Base-by-base conservation (phyloP, 2,797 vertebrate species). In the Menidia menidia region DNA sequence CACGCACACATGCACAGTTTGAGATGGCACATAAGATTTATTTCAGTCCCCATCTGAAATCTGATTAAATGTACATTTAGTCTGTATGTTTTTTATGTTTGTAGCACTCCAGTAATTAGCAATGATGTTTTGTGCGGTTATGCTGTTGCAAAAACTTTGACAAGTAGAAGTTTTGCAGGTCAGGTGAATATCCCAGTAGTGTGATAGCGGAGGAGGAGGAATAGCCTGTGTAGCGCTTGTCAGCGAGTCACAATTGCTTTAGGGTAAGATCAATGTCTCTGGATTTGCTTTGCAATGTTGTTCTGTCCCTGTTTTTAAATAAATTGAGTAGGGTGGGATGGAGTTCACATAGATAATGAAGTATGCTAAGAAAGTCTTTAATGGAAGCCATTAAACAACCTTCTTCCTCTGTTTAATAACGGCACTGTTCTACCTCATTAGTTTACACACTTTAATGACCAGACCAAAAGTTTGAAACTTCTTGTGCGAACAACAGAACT, bases 321-420 rank as follows among this genome's bases (percentile, higher is more conserved):
- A 81, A 87, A 83, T 87, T 73, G 66, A 73, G 73, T 80, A 76
- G 77, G 86, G 84, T 77, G 73, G 77, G 73, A 88, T 77, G 66
- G 78, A 88, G 89, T 77, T 85, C 73, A 60, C 67, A 73, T 78
- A 76, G 88, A 92, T 93, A 93, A 94, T 94, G 90, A 89, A 94
- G 89, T 87, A 88, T 85, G 81, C 87, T 78, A 89, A 92, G 90
- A 84, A 88, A 86, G 87, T 90, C 78, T 80, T 86, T 94, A 94
- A 94, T 92, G 87, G 90, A 87, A 80, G 88, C 92, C 84, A 92
- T 94, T 92, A 95, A 94, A 92, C 88, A 91, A 89, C 74, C 73
- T 85, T 89, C 87, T 84, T 76, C 78, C 89, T 82, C 86, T 85
- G 85, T 86, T 87, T 88, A 89, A 88, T 83, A 87, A 78, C 83